These are phyloP conservation scores for Tanytarsus gracilentus DNA, from an alignment of 2,888 invertebrate species.

Conservation along the genomic window DNA sequence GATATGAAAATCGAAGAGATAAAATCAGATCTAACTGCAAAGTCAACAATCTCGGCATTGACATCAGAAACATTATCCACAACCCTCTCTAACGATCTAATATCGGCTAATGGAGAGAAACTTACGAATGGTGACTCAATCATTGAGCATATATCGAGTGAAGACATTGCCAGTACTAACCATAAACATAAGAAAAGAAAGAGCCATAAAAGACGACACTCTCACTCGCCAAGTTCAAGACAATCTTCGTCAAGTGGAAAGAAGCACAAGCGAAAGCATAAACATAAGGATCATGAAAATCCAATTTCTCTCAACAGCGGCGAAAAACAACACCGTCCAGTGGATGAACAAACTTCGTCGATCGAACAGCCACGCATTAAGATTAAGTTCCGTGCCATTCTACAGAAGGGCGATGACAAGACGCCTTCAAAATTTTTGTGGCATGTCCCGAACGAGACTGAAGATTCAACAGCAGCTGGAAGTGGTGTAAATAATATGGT, in stretches of 20 bases:
- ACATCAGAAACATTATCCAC: too few relatives aligned
- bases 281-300: conserved; percentile 65
- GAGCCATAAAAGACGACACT: conserved; percentile 67
- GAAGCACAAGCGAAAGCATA: conserved; percentile 70
- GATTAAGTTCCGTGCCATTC: conserved; percentile 53
- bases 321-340: conserved; percentile 41
- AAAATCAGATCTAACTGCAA: too few relatives aligned
- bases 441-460: neutral
- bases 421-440: neutral
- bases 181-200: conserved; percentile 58
- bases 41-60: neutral
- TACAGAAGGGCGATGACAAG: conserved; percentile 15
- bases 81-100: too few relatives aligned
- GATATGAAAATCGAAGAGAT: too few relatives aligned
- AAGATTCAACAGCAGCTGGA: neutral
- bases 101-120: neutral
- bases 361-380: conserved; percentile 62
- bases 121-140: conserved; percentile 9
- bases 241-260: conserved; percentile 55
- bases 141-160: neutral
- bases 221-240: conserved; percentile 45
- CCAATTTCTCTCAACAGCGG: neutral
- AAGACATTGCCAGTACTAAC: neutral
- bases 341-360: conserved; percentile 32
- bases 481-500: neutral